Evolutionary conservation across 2,797 vertebrate species (phyloP), one percentile per base, ranked within the genome.

Genomic region (Knipowitschia caucasica): DNA sequence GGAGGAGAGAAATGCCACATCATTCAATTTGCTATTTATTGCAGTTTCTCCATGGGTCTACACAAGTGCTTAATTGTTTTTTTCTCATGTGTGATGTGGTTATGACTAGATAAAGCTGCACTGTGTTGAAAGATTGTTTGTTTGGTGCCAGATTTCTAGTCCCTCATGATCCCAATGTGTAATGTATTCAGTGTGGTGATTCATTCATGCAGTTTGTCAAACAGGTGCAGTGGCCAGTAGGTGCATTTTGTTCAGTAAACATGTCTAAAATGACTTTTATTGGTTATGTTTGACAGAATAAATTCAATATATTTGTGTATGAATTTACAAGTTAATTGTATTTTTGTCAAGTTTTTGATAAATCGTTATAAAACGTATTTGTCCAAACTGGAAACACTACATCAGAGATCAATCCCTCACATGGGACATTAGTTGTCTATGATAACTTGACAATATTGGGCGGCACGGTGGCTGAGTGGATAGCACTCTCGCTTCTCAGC

Each of bases 1-100:
- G 82, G 75, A 88, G 78, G 82, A 83, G 65, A 81, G 69, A 88
- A 85, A 86, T 87, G 86, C 84, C 81, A 86, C 86, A 89, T 84
- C 82, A 76, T 77, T 86, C 75, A 79, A 73, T 78, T 70, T 64
- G 74, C 62, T 70, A 59, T 81, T 81, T 78, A 62, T 82, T 70
- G 65, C 56, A 53, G 53, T 73, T 67, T 81, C 56, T 78, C 60
- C 73, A 70, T 69, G 46, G 66, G 51, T 72, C 59, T 69, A 29
- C 62, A 29, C 64, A 49, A 52, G 35, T 58, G 27, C 62, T 43
- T 82, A 65, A 71, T 67, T 73, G 62, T 73, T 69, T 50, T 51
- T 56, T 58, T 60, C 26, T 55, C 46, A 36, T 21, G 20, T 51
- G 43, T 29, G 35, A 27, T 50, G 40, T 43, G 46, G 18, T 54